Evolutionary conservation across 2,797 vertebrate species (phyloP), one percentile per base, ranked within the genome.

Genomic region (Tamandua tetradactyla): DNA sequence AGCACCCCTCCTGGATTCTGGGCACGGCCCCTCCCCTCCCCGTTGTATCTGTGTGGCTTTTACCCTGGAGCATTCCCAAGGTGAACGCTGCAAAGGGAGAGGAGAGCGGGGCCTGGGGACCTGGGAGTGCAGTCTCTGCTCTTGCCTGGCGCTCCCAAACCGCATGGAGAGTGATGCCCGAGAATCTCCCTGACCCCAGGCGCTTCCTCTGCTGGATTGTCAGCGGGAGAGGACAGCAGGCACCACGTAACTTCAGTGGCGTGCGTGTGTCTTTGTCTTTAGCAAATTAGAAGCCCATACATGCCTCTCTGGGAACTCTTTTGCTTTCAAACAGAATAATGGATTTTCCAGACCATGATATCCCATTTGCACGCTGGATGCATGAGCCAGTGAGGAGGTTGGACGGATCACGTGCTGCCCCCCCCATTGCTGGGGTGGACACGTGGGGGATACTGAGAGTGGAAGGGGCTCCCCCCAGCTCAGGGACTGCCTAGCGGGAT

Each of bases 241-340:
- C 47, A 79, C 81, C 76, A 17, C 11, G 0, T 49, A 96, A 94
- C 96, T 91, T 96, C 27, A 72, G 40, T 27, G 17, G 6, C n/a
- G n/a, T 69, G 75, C 89, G 62, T 87, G 9, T 94, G 79, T 95
- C 68, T 93, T 69, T 94, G 95, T 96, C 87, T 92, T 95, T 89
- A 32, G 81, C 93, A 92, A 93, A 88, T 32, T 88, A 79, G 82
- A 95, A 90, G 37, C 71, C 32, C 27, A 44, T 10, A 15, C 37
- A 72, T 27, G 84, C 68, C 90, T 93, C 75, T 87, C 1, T 44
- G 18, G 84, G 83, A 91, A 89, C 61, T 91, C 82, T 89, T 85
- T 83, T 23, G 27, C 87, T 95, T 95, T 94, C 79, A 75, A 61
- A 85, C 68, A 78, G 87, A 90, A 82, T 93, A 95, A 94, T 95